phyloP scores from a whole-genome alignment of 2,797 vertebrate genomes.

The Mus minutoides region DNA sequence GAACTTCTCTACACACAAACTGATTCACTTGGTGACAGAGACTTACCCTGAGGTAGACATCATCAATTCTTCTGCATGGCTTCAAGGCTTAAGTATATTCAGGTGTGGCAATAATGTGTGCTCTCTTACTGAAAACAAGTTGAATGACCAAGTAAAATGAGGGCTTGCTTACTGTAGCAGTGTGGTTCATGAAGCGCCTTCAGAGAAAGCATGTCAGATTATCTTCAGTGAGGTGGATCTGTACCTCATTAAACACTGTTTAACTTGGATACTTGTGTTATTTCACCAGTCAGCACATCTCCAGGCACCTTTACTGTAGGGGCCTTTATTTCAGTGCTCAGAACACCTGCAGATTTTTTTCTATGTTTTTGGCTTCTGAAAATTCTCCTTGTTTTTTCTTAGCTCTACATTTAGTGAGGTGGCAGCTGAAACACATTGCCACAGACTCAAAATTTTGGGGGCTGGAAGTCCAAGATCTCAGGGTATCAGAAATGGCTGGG shows the following conservation, averaged over 20 bases:
- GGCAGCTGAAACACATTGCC: background rate
- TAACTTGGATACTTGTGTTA: background rate
- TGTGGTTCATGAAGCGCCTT: background rate
- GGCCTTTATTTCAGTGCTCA: constrained; percentile 7
- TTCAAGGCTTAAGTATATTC: background rate
- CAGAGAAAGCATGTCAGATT: background rate
- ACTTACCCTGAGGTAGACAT: constrained; percentile 15
- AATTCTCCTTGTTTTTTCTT: background rate
- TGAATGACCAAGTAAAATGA: constrained; percentile 13
- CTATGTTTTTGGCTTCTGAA: background rate
- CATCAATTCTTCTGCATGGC: background rate
- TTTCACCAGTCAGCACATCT: constrained; percentile 23
- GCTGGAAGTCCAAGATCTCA: background rate
- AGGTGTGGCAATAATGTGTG: background rate
- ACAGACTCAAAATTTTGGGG: background rate
- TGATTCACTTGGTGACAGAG: background rate
- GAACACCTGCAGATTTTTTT: constrained; percentile 12
- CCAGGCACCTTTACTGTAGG: background rate
- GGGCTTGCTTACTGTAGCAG: constrained; percentile 42
- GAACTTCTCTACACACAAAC: background rate
- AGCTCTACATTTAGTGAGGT: constrained; percentile 7
- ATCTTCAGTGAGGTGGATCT: background rate
- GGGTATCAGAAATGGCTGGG: background rate
- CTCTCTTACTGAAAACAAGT: background rate
- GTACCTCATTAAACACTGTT: background rate